phyloP scores from a whole-genome alignment of 2,797 vertebrate species.

The Xenentodon cancila region DNA sequence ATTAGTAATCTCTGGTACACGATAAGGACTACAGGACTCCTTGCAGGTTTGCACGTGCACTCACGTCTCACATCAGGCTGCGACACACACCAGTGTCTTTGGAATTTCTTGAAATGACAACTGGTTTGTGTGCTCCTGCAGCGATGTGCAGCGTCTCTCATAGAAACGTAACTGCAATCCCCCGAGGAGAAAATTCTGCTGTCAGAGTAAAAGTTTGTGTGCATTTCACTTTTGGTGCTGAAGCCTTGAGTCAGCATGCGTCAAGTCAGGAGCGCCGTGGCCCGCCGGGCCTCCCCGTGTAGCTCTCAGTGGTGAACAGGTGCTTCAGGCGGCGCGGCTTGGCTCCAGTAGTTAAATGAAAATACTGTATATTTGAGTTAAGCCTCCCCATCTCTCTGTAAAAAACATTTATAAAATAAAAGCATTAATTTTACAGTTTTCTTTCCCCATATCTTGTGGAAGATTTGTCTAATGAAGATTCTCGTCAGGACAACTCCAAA shows the following conservation, averaged over 20 bases:
- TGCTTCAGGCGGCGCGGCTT: neutral
- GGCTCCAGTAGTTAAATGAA: slow-evolving; percentile 4
- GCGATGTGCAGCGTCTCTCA: slow-evolving; percentile 8
- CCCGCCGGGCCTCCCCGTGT: slow-evolving; percentile 7
- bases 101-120: too few species aligned
- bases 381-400: too few species aligned
- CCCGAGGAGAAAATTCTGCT: slow-evolving; percentile 29
- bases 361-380: too few species aligned
- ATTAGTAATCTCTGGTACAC: too few species aligned
- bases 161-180: slow-evolving; percentile 22
- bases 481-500: too few species aligned
- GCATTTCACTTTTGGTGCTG: slow-evolving; percentile 30
- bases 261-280: slow-evolving; percentile 9
- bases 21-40: too few species aligned
- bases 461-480: too few species aligned
- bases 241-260: slow-evolving; percentile 45
- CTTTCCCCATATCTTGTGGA: too few species aligned
- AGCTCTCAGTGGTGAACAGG: slow-evolving; percentile 29
- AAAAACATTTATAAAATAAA: neutral
- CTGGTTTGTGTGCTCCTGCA: neutral
- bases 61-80: too few species aligned
- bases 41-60: too few species aligned
- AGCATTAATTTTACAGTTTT: neutral
- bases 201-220: slow-evolving; percentile 38
- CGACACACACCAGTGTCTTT: too few species aligned